Percentiles rank a stretch among this genome's conserved stretches.
Evolutionary conservation across 2,888 invertebrate species (phyloP).

Genomic region (Leucania comma): DNA sequence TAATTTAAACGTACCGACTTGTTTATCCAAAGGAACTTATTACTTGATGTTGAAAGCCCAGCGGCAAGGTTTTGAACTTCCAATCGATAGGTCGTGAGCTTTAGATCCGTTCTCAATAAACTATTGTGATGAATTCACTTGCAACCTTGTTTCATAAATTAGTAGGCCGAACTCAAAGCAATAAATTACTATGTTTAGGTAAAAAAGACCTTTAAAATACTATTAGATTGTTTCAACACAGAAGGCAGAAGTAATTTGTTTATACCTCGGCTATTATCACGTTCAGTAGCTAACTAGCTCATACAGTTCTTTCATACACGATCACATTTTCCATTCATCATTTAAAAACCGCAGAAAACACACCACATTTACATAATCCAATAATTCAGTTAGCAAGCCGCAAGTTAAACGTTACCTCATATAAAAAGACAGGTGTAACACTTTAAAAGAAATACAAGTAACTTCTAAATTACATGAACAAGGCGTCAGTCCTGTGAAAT

Average conservation of each 20-base stretch:
- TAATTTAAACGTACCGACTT: constrained; percentile 3
- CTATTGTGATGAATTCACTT: constrained; percentile 54
- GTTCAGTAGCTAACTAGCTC: constrained; percentile 22
- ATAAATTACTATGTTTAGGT: constrained; percentile 44
- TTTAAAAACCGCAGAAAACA: constrained; percentile 44
- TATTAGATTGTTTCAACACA: constrained; percentile 3
- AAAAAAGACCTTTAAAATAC: constrained; percentile 9
- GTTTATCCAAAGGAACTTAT: constrained; percentile 7
- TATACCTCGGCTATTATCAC: neutral
- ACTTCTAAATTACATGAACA: constrained; percentile 68
- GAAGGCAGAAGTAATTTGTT: constrained; percentile 14
- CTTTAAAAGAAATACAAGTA: constrained; percentile 53
- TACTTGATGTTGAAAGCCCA: constrained; percentile 47
- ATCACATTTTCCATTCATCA: constrained; percentile 44
- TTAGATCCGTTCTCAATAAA: constrained; percentile 41
- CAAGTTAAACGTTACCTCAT: constrained; percentile 39
- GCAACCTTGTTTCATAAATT: constrained; percentile 37
- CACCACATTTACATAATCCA: constrained; percentile 55
- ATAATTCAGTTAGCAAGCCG: constrained; percentile 55
- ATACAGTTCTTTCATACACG: constrained; percentile 20
- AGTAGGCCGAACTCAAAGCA: constrained; percentile 20
- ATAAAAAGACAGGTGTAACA: constrained; percentile 61
- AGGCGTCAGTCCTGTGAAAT: constrained; percentile 78
- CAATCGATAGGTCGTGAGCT: constrained; percentile 59
- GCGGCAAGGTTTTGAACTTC: constrained; percentile 59